Evolutionary conservation across 2,888 invertebrate genomes (phyloP).

Genomic region (Sipha maydis): DNA sequence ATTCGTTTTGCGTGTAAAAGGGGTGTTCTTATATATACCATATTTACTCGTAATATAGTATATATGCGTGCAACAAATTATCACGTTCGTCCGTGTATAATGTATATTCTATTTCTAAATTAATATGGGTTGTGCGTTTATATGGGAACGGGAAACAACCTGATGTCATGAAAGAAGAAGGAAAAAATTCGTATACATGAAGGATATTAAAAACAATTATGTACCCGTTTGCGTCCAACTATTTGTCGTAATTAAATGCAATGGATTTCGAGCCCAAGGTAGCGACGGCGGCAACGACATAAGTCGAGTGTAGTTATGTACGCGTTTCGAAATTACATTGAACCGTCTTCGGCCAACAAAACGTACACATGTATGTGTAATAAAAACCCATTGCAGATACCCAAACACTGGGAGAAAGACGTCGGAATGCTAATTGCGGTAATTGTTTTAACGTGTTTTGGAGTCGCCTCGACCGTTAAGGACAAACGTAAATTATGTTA

Average conservation of each 20-base stretch:
- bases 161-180: background rate
- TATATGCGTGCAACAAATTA: no score
- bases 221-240: background rate
- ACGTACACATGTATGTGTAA: background rate
- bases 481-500: background rate
- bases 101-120: no score
- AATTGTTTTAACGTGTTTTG: background rate
- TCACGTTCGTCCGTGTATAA: no score
- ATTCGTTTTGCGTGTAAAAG: no score
- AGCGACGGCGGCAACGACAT: background rate
- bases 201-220: background rate
- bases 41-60: no score
- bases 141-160: no score
- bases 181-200: background rate
- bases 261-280: background rate
- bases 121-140: no score
- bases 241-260: background rate
- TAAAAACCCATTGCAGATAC: no score
- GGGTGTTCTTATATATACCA: no score
- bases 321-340: background rate
- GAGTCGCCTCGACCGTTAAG: background rate
- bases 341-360: background rate
- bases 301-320: background rate
- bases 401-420: background rate
- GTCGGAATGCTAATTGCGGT: background rate